A percentile compares a stretch with the other conserved stretches of the same genome.
Conservation (phyloP, 2,113 vertebrate species). For the Apus apus region DNA sequence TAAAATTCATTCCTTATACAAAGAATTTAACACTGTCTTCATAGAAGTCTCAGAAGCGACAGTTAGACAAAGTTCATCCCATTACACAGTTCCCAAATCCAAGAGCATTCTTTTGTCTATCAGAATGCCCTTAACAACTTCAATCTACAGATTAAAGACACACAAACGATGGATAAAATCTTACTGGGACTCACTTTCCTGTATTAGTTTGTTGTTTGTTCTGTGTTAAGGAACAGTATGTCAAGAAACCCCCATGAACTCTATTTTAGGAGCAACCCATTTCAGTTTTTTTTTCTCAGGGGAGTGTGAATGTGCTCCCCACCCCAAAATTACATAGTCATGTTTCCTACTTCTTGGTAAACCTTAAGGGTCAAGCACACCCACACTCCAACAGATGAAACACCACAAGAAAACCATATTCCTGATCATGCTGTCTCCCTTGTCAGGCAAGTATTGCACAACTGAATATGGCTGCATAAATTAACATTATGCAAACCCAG, state of each 20-base stretch:
- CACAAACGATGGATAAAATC: background rate
- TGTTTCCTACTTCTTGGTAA: constrained; percentile 26
- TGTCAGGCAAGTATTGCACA: background rate
- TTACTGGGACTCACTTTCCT: background rate
- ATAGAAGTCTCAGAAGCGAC: background rate
- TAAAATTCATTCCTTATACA: background rate
- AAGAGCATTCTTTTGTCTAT: background rate
- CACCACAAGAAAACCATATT: background rate
- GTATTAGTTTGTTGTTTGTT: background rate
- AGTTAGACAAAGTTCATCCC: background rate
- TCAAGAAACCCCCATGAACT: background rate
- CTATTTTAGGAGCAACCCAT: background rate
- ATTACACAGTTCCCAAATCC: background rate
- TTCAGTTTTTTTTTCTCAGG: background rate
- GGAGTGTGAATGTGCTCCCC: background rate
- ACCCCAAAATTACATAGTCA: background rate
- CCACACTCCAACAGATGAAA: constrained; percentile 17
- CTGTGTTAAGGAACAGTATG: background rate
- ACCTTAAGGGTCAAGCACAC: constrained; percentile 10
- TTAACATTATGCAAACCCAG: background rate
- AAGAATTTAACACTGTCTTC: background rate
- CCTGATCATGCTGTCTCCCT: background rate
- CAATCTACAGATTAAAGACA: background rate
- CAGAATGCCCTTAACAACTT: background rate
- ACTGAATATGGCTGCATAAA: background rate